A percentile compares a stretch with the other conserved stretches of the same genome.
Evolutionary conservation across 2,888 invertebrate genomes (phyloP).

Genomic region (Stenoptilia bipunctidactyla): DNA sequence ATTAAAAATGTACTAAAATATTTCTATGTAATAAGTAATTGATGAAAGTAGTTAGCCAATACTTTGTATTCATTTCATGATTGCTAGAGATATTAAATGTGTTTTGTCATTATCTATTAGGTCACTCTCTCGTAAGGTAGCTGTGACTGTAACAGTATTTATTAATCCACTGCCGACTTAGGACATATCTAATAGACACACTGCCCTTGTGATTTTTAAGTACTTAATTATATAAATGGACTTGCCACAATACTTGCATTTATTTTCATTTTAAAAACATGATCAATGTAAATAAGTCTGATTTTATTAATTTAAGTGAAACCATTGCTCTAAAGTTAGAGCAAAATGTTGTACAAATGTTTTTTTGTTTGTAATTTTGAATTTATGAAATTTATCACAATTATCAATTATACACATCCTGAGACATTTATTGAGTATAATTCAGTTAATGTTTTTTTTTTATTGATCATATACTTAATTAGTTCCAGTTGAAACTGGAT

Average conservation of each 20-base stretch:
- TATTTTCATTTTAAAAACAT: constrained; percentile 29
- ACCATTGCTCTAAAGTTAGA: constrained; percentile 25
- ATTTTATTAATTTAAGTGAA: constrained; percentile 33
- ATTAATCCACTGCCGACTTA: not conserved
- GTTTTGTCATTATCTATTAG: too few relatives aligned
- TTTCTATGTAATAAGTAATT: too few relatives aligned
- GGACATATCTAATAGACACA: constrained; percentile 5
- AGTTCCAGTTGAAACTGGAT: constrained; percentile 1
- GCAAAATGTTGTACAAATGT: not conserved
- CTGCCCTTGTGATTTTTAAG: constrained; percentile 40
- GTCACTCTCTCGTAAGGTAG: too few relatives aligned
- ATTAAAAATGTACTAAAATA: too few relatives aligned
- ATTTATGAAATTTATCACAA: too few relatives aligned
- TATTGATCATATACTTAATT: too few relatives aligned
- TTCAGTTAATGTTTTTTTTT: not conserved
- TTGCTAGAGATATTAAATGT: too few relatives aligned
- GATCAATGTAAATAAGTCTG: constrained; percentile 44
- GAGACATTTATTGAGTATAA: too few relatives aligned
- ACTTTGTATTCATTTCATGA: too few relatives aligned
- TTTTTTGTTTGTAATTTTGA: too few relatives aligned
- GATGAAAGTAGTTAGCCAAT: too few relatives aligned
- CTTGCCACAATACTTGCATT: constrained; percentile 29
- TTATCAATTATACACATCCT: too few relatives aligned
- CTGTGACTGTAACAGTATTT: not conserved
- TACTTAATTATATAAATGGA: constrained; percentile 39